These are phyloP conservation scores for Halictus quadricinctus DNA, from an alignment of 2,888 invertebrate species.

Conservation along the genomic window DNA sequence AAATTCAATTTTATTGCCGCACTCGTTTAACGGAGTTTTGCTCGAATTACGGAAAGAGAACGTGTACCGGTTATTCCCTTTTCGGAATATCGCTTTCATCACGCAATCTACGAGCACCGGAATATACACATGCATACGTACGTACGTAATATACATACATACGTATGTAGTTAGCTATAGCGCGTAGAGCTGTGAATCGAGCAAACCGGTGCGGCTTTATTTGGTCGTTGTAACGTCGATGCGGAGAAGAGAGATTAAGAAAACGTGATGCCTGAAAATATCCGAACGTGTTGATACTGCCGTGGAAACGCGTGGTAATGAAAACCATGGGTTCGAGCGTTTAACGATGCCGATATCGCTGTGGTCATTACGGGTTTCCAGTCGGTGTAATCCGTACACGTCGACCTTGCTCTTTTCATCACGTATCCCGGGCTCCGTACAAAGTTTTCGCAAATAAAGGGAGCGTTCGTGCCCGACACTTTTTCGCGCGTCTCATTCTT, in stretches of 20 bases:
- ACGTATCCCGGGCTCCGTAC: conserved; percentile 51
- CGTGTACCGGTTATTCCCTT: neutral
- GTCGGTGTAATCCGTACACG: conserved; percentile 26
- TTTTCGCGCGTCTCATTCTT: neutral
- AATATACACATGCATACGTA: neutral
- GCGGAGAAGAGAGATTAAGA: conserved; percentile 44
- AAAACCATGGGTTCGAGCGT: conserved; percentile 36
- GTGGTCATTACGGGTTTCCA: conserved; percentile 43
- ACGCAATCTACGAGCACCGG: neutral
- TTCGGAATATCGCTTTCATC: neutral
- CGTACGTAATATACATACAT: neutral
- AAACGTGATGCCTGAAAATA: conserved; percentile 60
- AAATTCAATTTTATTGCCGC: conserved; percentile 7
- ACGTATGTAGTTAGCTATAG: neutral
- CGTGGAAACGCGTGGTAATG: conserved; percentile 13
- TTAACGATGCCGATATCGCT: conserved; percentile 35
- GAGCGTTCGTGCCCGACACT: neutral
- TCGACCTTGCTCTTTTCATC: conserved; percentile 52
- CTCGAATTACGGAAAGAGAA: neutral
- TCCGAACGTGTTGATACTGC: conserved; percentile 15
- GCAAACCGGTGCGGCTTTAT: conserved; percentile 5
- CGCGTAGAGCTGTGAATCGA: neutral
- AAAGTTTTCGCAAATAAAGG: conserved; percentile 24
- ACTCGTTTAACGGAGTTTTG: neutral
- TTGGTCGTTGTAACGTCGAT: neutral